Base-by-base conservation (phyloP, 2,113 vertebrate genomes). In the Phylloscopus whistleri region DNA sequence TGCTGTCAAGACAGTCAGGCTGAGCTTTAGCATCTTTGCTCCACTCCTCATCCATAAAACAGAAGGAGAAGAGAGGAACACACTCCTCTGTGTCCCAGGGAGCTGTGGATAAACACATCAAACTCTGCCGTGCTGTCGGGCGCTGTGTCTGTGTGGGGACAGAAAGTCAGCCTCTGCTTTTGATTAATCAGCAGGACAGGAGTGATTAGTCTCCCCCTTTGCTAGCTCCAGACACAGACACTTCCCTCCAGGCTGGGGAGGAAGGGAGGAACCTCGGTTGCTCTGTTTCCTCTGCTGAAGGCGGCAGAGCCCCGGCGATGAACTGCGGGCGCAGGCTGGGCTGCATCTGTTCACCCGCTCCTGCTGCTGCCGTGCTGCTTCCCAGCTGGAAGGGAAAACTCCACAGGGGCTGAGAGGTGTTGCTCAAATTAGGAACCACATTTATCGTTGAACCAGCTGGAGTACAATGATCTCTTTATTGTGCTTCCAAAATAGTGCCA, bases 81-180 rank as follows among this genome's bases (percentile, higher is more conserved):
- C 13, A 8, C 27, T 84, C 31, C 48, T 72, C 48, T 49, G 6
- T 3, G 1, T 93, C 87, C 87, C 87, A 87, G 60, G n/a, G 77
- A 84, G 62, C 74, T 56, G 84, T 79, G 74, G 74, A 94, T 84
- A 79, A 95, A 94, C 41, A 84, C 69, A 68, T 91, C 69, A 91
- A 91, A 44, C 60, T 63, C 73, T 46, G 60, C 64, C 6, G 2
- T 33, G 46, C 91, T 94, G 91, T 89, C 94, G 92, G 80, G 48
- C n/a, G 6, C 67, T 16, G 37, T 31, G 48, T 43, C 73, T 91
- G 77, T 35, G 43, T 26, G 33, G 69, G 66, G 84, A 94, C 62
- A 55, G 84, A 39, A 87, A 84, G 89, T n/a, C 91, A 93, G 55
- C 59, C 68, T 84, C 56, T 74, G 79, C 60, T 90, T 86, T 23